These are phyloP conservation scores for Drosophila ohnishii DNA, from an alignment of 1,140 invertebrate species.

Conservation along the genomic window DNA sequence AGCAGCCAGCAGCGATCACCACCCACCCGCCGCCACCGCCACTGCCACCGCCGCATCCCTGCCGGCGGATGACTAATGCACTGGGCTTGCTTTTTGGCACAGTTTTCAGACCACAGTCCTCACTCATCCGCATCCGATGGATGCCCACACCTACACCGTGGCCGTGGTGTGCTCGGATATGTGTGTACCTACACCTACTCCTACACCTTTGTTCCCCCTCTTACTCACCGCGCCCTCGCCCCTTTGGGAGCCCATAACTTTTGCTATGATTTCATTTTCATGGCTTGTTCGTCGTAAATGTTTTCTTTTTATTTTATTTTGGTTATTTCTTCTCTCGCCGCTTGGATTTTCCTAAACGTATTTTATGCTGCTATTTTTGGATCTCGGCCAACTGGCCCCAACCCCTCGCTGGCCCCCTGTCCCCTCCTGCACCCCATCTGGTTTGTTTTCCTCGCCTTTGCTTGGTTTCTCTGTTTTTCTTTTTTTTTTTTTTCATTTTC, in stretches of 20 bases:
- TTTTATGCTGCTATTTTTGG: constrained; percentile 71
- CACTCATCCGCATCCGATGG: constrained; percentile 62
- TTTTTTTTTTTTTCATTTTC: constrained; percentile 4
- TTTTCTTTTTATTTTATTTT: constrained; percentile 60
- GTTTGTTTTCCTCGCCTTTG: constrained; percentile 26
- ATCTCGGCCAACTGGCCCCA: constrained; percentile 37
- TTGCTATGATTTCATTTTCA: constrained; percentile 73
- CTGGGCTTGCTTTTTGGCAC: constrained; percentile 71
- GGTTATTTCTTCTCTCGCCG: constrained; percentile 36
- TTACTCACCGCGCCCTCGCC: neutral
- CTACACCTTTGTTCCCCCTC: constrained; percentile 28
- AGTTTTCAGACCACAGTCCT: constrained; percentile 57
- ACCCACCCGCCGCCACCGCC: neutral
- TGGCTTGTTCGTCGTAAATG: constrained; percentile 59
- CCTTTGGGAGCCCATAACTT: constrained; percentile 12
- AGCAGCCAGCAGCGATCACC: neutral
- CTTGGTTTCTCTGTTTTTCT: neutral
- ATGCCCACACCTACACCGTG: constrained; percentile 43
- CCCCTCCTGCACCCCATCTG: neutral
- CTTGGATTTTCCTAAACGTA: constrained; percentile 41
- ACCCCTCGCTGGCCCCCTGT: too few relatives aligned
- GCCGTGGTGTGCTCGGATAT: constrained; percentile 3
- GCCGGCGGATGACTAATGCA: constrained; percentile 52
- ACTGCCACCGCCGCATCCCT: neutral
- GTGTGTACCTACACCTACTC: constrained; percentile 33